Percentiles rank a stretch among this genome's conserved stretches.
These are phyloP conservation scores for Lysandra bellargus DNA, from an alignment of 2,888 invertebrate genomes.

Conservation along the genomic window DNA sequence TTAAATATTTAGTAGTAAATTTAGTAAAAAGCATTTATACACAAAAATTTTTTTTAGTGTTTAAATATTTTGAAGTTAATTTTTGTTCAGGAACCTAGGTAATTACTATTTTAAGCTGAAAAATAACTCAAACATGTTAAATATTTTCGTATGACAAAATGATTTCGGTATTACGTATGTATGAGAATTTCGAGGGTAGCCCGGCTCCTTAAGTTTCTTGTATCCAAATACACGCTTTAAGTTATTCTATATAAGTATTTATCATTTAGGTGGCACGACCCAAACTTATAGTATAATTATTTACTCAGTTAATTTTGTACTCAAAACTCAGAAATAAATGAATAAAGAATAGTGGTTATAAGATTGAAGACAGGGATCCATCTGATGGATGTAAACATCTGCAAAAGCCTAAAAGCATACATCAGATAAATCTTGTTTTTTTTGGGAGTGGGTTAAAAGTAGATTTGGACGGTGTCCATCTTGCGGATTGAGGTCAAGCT, in stretches of 20 bases:
- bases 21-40: too few relatives aligned
- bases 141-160: too few relatives aligned
- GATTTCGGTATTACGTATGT: too few relatives aligned
- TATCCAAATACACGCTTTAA: slow-evolving; percentile 5
- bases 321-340: not conserved
- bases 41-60: too few relatives aligned
- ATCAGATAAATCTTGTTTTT: slow-evolving; percentile 17
- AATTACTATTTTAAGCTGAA: too few relatives aligned
- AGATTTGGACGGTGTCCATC: slow-evolving; percentile 13
- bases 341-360: not conserved
- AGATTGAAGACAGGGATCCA: not conserved
- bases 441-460: slow-evolving; percentile 16
- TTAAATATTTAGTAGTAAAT: too few relatives aligned
- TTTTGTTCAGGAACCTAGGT: too few relatives aligned
- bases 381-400: not conserved
- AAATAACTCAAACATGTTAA: too few relatives aligned
- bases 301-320: not conserved
- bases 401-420: not conserved
- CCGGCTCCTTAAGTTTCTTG: not conserved
- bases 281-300: not conserved
- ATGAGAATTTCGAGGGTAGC: too few relatives aligned
- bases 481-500: slow-evolving; percentile 4
- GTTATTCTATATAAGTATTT: not conserved
- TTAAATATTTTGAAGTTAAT: too few relatives aligned
- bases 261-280: not conserved